Base-by-base conservation (phyloP, 2,888 invertebrate genomes). In the Oscheius myriophilus region DNA sequence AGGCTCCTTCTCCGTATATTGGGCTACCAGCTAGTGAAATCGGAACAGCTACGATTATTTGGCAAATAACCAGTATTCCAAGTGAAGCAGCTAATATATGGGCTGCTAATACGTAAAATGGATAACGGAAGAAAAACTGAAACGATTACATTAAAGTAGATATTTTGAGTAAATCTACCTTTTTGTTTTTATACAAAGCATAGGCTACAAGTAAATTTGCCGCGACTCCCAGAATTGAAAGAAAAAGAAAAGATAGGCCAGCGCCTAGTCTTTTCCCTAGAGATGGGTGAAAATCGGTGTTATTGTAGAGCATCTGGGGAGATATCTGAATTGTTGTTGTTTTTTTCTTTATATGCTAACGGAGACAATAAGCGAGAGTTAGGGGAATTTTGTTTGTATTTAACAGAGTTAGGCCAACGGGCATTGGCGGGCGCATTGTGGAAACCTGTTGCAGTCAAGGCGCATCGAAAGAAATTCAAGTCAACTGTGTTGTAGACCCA, bases 91-190 rank as follows among this genome's bases (percentile, higher is more conserved):
- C 46, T 42, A 65, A 21, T 12, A 65, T 45, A n/a, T 54, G 54
- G 16, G 49, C 45, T 18, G 41, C 46, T 25, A 65, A 46, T 18
- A 65, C 46, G 33, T 65, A 65, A 43, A 65, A 65, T 14, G 65
- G 65, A 26, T 65, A 55, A n/a, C 54, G 54, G 25, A 65, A 25
- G 23, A 55, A 65, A 45, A 65, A 65, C 65, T 65, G 33, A 65
- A 65, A 41, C 25, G 2, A 7, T 9, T 33, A n/a, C 11, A 43
- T 7, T 43, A 18, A 51, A 26, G 16, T 9, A 16, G 18, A 41
- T n/a, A n/a, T 18, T n/a, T 25, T 45, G 41, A 41, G 0, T 42
- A 9, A 42, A 54, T 52, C 25, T 55, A 65, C 65, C 45, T 54
- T 54, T 26, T 55, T 43, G 55, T 65, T 42, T 41, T 54, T 65